Conservation (phyloP, 2,888 invertebrate genomes). For the Teleogryllus oceanicus region DNA sequence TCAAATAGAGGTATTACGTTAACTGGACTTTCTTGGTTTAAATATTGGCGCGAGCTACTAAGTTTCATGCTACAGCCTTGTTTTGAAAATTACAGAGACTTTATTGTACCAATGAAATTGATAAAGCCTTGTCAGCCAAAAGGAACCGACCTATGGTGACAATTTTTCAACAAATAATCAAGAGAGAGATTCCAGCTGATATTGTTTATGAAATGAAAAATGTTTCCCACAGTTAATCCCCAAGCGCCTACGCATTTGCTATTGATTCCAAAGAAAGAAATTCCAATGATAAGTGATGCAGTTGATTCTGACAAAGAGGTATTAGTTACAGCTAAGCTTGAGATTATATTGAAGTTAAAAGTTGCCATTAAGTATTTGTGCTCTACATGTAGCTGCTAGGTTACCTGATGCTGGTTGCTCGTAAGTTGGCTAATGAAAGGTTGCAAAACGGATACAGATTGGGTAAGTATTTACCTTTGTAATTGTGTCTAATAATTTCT, state of each 20-base stretch:
- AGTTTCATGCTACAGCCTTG: too few relatives aligned
- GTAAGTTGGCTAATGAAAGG: constrained; percentile 59
- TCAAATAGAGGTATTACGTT: too few relatives aligned
- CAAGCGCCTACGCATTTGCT: constrained; percentile 83
- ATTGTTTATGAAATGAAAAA: constrained; percentile 75
- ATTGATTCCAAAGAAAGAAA: constrained; percentile 73
- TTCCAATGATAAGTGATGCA: constrained; percentile 62
- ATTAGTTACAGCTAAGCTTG: constrained; percentile 34
- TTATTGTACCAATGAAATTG: constrained; percentile 59
- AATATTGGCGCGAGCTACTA: too few relatives aligned
- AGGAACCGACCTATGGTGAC: constrained; percentile 51
- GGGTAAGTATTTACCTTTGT: constrained; percentile 27
- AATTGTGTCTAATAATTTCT: too few relatives aligned
- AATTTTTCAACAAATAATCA: constrained; percentile 74
- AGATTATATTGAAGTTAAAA: too few relatives aligned
- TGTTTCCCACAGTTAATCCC: constrained; percentile 70
- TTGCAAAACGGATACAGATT: constrained; percentile 68
- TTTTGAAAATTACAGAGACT: too few relatives aligned
- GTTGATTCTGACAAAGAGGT: constrained; percentile 57
- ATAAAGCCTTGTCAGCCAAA: constrained; percentile 64
- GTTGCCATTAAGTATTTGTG: too few relatives aligned
- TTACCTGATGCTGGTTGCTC: constrained; percentile 66
- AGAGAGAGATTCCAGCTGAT: constrained; percentile 73
- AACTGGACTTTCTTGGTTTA: too few relatives aligned
- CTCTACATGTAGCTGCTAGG: constrained; percentile 59